A percentile compares a stretch with the other conserved stretches of the same genome.
phyloP scores from a whole-genome alignment of 1,140 invertebrate species.

The Drosophila busckii region DNA sequence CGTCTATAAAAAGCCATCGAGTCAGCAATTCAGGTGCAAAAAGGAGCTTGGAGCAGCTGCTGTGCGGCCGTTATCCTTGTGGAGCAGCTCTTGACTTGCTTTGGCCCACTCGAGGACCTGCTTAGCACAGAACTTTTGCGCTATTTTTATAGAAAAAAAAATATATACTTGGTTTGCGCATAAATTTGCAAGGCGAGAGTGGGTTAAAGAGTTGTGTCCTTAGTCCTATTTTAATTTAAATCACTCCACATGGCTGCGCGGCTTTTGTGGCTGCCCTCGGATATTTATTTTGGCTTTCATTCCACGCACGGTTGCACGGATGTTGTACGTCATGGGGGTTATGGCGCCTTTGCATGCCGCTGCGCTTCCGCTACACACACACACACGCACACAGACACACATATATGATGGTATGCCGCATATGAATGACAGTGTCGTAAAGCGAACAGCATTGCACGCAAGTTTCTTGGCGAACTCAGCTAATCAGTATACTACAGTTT shows the following conservation, averaged over 20 bases:
- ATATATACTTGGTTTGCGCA: slow-evolving; percentile 71
- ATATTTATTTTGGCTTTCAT: slow-evolving; percentile 39
- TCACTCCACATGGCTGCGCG: neutral
- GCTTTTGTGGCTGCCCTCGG: slow-evolving; percentile 29
- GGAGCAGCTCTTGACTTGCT: slow-evolving; percentile 45
- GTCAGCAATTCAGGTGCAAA: too few species aligned
- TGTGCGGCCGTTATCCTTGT: too few species aligned
- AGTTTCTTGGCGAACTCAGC: too few species aligned
- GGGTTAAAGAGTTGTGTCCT: slow-evolving; percentile 22
- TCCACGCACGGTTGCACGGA: slow-evolving; percentile 37
- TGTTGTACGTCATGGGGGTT: slow-evolving; percentile 45
- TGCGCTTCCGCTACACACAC: slow-evolving; percentile 49
- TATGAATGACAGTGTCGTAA: too few species aligned
- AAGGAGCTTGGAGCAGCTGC: too few species aligned
- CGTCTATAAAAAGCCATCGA: too few species aligned
- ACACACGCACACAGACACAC: slow-evolving; percentile 8
- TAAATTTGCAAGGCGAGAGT: slow-evolving; percentile 46
- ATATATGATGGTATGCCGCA: too few species aligned
- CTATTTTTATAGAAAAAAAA: slow-evolving; percentile 60
- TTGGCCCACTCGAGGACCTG: slow-evolving; percentile 28
- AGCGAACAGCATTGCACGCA: too few species aligned
- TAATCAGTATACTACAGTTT: slow-evolving; percentile 13
- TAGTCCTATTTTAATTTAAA: neutral
- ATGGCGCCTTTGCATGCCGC: slow-evolving; percentile 69
- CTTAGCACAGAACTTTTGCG: slow-evolving; percentile 34